Percentiles rank a stretch among this genome's conserved stretches.
phyloP scores from a whole-genome alignment of 2,888 invertebrate species.

The Blastobasis adustella region DNA sequence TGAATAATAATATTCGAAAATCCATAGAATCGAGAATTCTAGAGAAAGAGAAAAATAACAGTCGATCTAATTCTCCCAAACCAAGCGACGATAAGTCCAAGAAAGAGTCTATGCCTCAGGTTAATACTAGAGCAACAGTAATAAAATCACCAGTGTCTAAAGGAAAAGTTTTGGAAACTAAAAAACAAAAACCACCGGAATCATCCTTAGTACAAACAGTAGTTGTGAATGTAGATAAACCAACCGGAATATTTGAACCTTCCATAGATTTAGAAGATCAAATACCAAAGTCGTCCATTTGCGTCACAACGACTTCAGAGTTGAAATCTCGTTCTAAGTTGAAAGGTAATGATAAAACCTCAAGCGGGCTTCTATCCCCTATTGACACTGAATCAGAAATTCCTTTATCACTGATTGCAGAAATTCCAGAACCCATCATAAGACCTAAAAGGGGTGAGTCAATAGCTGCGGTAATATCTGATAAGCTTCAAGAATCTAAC shows the following conservation, averaged over 20 bases:
- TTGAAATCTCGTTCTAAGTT: conserved; percentile 53
- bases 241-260: conserved; percentile 82
- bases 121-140: conserved; percentile 71
- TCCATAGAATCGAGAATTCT: conserved; percentile 67
- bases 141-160: conserved; percentile 74
- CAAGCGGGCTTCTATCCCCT: conserved; percentile 37
- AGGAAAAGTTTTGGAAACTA: conserved; percentile 61
- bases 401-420: conserved; percentile 54
- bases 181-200: conserved; percentile 52
- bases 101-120: conserved; percentile 48
- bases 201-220: conserved; percentile 34
- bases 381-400: conserved; percentile 64
- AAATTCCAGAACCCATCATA: conserved; percentile 53
- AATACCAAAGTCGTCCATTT: conserved; percentile 75
- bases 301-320: conserved; percentile 54
- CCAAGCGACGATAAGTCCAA: conserved; percentile 51
- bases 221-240: conserved; percentile 66
- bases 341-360: conserved; percentile 37
- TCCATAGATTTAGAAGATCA: conserved; percentile 80
- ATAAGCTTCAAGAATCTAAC: conserved; percentile 63
- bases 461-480: conserved; percentile 64
- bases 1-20: conserved; percentile 67
- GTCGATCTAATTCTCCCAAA: conserved; percentile 30
- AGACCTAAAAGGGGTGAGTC: conserved; percentile 63
- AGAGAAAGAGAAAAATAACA: conserved; percentile 54